These are phyloP conservation scores for Oxystoma pomonae DNA, from an alignment of 2,888 invertebrate species.

Conservation along the genomic window DNA sequence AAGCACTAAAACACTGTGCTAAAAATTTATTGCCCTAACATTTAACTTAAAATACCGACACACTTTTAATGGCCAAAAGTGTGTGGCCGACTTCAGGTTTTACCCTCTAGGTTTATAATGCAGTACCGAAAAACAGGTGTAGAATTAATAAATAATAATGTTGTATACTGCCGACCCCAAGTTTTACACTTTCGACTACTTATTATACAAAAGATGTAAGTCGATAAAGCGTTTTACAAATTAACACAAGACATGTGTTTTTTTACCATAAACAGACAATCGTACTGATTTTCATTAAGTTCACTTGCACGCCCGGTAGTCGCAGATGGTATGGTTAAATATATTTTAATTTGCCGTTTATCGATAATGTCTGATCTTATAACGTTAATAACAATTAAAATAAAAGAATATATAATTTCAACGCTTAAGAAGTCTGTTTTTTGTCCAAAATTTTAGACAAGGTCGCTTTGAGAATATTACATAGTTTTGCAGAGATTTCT, in stretches of 20 bases:
- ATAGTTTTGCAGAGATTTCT: too few relatives aligned
- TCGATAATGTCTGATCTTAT: not conserved
- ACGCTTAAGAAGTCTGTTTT: not conserved
- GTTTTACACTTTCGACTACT: slow-evolving; percentile 1
- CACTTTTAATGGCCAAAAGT: not conserved
- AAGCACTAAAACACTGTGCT: too few relatives aligned
- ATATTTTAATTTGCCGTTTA: not conserved
- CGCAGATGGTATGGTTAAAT: not conserved
- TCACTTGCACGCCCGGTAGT: not conserved
- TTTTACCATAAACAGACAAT: not conserved
- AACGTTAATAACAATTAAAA: not conserved
- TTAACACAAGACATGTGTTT: slow-evolving; percentile 3
- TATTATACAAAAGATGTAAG: not conserved
- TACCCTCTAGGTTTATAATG: not conserved
- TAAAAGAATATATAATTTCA: not conserved
- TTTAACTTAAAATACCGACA: not conserved
- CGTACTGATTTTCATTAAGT: not conserved
- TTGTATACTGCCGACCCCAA: slow-evolving; percentile 1
- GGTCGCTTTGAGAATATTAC: too few relatives aligned
- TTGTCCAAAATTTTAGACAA: too few relatives aligned
- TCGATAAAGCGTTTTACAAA: not conserved
- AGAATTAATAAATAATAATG: not conserved
- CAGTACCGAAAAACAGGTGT: not conserved
- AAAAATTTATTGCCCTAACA: not conserved
- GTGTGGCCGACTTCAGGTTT: not conserved